phyloP scores from a whole-genome alignment of 2,113 vertebrate genomes.

The Anoura caudifer region DNA sequence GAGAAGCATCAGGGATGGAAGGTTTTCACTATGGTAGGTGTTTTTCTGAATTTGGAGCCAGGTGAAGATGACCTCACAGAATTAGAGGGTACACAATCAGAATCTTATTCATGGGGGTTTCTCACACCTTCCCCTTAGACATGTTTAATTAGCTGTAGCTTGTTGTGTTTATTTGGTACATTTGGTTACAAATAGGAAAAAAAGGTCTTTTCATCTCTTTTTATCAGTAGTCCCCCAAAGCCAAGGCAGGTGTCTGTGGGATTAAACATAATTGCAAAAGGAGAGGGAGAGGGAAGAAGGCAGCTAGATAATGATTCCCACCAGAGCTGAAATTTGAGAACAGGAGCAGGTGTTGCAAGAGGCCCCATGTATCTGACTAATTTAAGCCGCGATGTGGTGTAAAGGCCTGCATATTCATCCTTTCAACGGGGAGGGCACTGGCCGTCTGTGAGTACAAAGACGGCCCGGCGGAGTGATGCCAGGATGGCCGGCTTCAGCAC shows the following conservation, averaged over 20 bases:
- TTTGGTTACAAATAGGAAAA: constrained; percentile 48
- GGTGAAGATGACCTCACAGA: neutral
- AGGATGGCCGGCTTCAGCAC: constrained; percentile 10
- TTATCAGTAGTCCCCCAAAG: constrained; percentile 65
- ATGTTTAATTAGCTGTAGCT: constrained; percentile 45
- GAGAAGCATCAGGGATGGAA: neutral
- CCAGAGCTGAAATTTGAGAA: constrained; percentile 28
- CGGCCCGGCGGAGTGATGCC: constrained; percentile 22
- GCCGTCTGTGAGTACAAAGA: constrained; percentile 62
- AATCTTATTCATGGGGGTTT: neutral
- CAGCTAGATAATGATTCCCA: constrained; percentile 42
- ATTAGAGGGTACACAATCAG: accelerated
- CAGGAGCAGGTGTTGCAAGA: constrained; percentile 69
- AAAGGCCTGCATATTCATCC: constrained; percentile 64
- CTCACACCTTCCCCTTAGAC: constrained; percentile 38
- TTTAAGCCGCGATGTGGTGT: constrained; percentile 45
- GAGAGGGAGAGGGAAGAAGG: neutral
- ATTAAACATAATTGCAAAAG: constrained; percentile 73
- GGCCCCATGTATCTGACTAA: constrained; percentile 1
- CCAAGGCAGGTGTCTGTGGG: constrained; percentile 67
- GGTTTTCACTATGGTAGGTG: neutral
- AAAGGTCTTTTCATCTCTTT: constrained; percentile 64
- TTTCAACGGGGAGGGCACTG: constrained; percentile 64
- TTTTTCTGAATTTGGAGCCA: neutral
- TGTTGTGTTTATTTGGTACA: constrained; percentile 29